phyloP scores from a whole-genome alignment of 2,113 vertebrate genomes.

The Sphaerodactylus townsendi region DNA sequence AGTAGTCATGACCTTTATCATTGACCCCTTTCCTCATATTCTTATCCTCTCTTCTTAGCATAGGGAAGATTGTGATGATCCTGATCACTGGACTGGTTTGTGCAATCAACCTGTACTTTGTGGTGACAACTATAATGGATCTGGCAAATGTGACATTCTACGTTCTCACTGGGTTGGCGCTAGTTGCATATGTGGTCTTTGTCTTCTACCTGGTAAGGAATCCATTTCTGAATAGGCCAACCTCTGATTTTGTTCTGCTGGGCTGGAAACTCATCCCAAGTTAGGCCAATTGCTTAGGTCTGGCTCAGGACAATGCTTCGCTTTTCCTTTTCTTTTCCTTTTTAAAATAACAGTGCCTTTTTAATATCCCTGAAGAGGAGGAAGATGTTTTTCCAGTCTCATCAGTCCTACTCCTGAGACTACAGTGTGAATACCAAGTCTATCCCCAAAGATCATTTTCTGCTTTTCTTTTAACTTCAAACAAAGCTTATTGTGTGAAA shows the following conservation, averaged over 20 bases:
- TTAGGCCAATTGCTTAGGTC: not conserved
- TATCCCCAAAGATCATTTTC: not conserved
- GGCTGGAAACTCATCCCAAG: not conserved
- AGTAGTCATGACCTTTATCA: not conserved
- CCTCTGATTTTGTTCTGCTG: not conserved
- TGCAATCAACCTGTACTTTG: constrained; percentile 74
- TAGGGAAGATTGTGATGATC: constrained; percentile 65
- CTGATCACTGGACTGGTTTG: constrained; percentile 71
- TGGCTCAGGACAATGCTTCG: not conserved
- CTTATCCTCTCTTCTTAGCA: constrained; percentile 19
- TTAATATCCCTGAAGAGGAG: not conserved
- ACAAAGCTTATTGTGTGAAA: too few species aligned
- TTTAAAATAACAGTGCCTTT: not conserved
- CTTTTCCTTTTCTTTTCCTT: not conserved
- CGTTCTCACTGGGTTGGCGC: constrained; percentile 57
- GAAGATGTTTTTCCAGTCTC: not conserved
- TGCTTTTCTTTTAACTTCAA: not conserved
- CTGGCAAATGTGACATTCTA: constrained; percentile 62
- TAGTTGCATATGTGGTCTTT: constrained; percentile 59
- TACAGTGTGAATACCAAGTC: not conserved
- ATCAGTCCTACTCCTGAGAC: not conserved
- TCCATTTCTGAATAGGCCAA: not conserved
- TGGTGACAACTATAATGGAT: constrained; percentile 68
- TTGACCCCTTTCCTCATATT: not conserved
- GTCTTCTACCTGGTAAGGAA: constrained; percentile 66